Evolutionary conservation across 2,113 vertebrate species (phyloP).

Genomic region (Elaphurus davidianus): DNA sequence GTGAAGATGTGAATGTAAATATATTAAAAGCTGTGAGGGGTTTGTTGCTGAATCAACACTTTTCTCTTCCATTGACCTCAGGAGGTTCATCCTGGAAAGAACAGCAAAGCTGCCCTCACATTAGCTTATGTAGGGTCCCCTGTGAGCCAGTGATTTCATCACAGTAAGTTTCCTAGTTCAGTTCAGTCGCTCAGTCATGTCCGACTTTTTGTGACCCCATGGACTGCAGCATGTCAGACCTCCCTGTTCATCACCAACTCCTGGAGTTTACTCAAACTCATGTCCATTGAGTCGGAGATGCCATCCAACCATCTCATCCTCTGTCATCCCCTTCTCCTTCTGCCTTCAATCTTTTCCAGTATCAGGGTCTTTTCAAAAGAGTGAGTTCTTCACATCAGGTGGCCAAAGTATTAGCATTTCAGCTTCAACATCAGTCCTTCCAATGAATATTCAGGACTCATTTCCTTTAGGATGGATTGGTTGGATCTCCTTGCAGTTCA

Average conservation of each 20-base stretch:
- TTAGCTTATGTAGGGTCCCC: not conserved
- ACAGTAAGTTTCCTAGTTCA: not conserved
- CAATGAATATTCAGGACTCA: not conserved
- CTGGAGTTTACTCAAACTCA: not conserved
- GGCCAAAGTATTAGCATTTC: not conserved
- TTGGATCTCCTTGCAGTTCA: not conserved
- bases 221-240: not conserved
- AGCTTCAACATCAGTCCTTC: not conserved
- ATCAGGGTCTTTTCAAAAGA: not conserved
- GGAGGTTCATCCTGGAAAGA: not conserved
- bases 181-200: not conserved
- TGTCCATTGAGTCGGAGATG: not conserved
- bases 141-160: not conserved
- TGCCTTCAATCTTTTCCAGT: not conserved
- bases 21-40: not conserved
- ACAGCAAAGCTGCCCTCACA: not conserved
- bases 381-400: not conserved
- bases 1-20: not conserved
- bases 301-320: not conserved
- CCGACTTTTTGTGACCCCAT: not conserved
- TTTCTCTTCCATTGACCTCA: not conserved
- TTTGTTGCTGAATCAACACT: not conserved
- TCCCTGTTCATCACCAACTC: not conserved
- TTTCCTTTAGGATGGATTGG: not conserved
- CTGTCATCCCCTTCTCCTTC: not conserved